A percentile compares a stretch with the other conserved stretches of the same genome.
phyloP scores from a whole-genome alignment of 2,113 vertebrate species.

The Megaleporinus macrocephalus region DNA sequence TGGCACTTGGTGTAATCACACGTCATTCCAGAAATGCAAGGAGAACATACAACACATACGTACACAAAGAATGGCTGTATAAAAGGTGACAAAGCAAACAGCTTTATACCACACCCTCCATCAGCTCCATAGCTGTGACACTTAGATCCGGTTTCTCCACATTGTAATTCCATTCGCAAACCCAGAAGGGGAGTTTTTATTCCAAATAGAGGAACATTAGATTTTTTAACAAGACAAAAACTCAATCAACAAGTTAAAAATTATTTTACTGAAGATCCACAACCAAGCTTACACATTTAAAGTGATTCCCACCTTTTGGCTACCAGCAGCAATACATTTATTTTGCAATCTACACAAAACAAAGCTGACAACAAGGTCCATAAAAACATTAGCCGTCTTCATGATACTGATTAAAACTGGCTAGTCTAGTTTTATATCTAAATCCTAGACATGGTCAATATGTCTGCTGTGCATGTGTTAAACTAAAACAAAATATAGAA shows the following conservation, averaged over 20 bases:
- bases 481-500: too few relatives aligned
- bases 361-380: too few relatives aligned
- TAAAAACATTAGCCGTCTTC: not conserved
- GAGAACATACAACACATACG: too few relatives aligned
- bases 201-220: not conserved
- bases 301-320: too few relatives aligned
- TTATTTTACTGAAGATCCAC: too few relatives aligned
- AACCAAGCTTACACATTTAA: too few relatives aligned
- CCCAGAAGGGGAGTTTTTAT: not conserved
- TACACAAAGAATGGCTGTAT: not conserved
- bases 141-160: not conserved
- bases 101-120: not conserved
- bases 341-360: too few relatives aligned
- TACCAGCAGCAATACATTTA: too few relatives aligned
- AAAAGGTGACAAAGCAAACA: not conserved
- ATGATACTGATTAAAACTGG: not conserved
- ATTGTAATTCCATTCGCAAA: not conserved
- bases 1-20: too few relatives aligned
- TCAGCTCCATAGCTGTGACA: not conserved
- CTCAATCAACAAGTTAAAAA: too few relatives aligned
- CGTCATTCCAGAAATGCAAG: not conserved
- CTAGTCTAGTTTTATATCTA: not conserved
- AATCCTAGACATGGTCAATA: not conserved
- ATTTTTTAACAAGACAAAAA: too few relatives aligned
- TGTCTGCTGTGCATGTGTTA: not conserved